Conservation (phyloP, 2,888 invertebrate genomes). For the Ariolimax columbianus region DNA sequence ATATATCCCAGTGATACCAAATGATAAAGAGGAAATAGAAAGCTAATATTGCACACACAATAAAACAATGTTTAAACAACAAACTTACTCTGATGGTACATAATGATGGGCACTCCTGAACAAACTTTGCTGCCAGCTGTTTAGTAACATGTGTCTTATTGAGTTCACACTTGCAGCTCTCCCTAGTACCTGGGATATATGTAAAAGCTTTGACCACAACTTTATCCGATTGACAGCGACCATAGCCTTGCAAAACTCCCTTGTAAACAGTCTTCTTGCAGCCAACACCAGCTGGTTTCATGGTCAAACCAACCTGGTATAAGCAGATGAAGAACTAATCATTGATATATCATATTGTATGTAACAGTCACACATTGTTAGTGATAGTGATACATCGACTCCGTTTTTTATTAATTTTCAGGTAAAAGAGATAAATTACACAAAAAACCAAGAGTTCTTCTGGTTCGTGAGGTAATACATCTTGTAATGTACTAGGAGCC, state of each 20-base stretch:
- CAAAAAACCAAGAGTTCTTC: too few relatives aligned
- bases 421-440: too few relatives aligned
- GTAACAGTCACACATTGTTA: too few relatives aligned
- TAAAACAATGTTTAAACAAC: background rate
- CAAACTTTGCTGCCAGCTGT: slow-evolving; percentile 20
- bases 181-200: slow-evolving; percentile 31
- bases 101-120: background rate
- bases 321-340: background rate
- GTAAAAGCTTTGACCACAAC: slow-evolving; percentile 44
- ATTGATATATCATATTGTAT: background rate
- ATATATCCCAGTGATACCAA: too few relatives aligned
- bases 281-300: slow-evolving; percentile 12
- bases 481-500: too few relatives aligned
- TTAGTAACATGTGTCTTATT: slow-evolving; percentile 34
- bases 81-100: slow-evolving; percentile 13
- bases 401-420: too few relatives aligned
- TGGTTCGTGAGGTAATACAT: too few relatives aligned
- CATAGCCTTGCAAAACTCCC: slow-evolving; percentile 38
- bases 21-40: too few relatives aligned
- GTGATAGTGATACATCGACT: too few relatives aligned
- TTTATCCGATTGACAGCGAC: slow-evolving; percentile 40
- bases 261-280: slow-evolving; percentile 45
- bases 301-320: slow-evolving; percentile 21
- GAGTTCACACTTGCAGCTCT: slow-evolving; percentile 35
- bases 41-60: too few relatives aligned